A percentile compares a stretch with the other conserved stretches of the same genome.
Evolutionary conservation across 2,888 invertebrate species (phyloP).

Genomic region (Noctuana brunneofusca): DNA sequence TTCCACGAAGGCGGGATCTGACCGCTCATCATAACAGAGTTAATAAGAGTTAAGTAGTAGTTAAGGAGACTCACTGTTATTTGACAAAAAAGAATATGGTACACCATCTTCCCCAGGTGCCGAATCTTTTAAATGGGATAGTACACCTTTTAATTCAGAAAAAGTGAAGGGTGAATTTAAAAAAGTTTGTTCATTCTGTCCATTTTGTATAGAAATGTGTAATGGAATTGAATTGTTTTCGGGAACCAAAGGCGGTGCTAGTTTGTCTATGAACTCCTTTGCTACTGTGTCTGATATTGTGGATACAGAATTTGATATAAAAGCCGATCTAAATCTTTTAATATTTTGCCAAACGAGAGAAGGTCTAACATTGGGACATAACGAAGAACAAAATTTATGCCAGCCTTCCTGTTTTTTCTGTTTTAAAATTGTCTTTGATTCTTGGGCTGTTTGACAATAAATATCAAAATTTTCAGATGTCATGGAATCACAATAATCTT

Average conservation of each 20-base stretch:
- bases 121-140: background rate
- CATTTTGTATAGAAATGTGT: background rate
- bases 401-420: background rate
- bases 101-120: background rate
- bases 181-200: background rate
- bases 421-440: constrained; percentile 3
- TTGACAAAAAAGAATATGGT: background rate
- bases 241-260: background rate
- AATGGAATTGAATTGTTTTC: background rate
- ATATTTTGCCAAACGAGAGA: constrained; percentile 2
- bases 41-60: background rate
- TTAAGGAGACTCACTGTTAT: background rate
- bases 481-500: constrained; percentile 6
- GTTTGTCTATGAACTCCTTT: background rate
- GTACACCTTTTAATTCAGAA: background rate
- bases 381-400: constrained; percentile 2
- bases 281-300: constrained; percentile 2
- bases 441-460: background rate
- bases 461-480: constrained; percentile 10
- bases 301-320: background rate
- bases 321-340: background rate
- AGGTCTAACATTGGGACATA: background rate
- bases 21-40: background rate
- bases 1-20: background rate
- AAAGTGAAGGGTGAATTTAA: background rate